Evolutionary conservation across 2,113 vertebrate genomes (phyloP), one percentile per base, ranked within the genome.

Genomic region (Corapipo altera): DNA sequence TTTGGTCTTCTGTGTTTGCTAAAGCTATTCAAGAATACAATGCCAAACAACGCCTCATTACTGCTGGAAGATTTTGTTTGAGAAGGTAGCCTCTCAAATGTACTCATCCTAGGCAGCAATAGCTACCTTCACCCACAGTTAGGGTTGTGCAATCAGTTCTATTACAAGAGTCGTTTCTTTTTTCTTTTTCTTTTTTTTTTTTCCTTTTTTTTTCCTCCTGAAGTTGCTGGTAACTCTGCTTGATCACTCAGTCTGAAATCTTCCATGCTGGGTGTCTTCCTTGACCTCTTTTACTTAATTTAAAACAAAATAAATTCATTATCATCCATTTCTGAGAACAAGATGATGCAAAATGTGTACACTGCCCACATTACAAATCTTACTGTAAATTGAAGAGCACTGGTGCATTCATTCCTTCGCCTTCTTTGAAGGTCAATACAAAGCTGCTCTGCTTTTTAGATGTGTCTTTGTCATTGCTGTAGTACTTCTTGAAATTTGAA

Each of bases 361-460:
- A n/a, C 54, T 90, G 37, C 85, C 74, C 75, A 79, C 72, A n/a
- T 54, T 26, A 93, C 78, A 69, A 78, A 76, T 61, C 49, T 69
- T 37, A 27, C 33, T 55, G 49, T 91, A 74, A 67, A 3, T 23
- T 46, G 61, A 57, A 58, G 88, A 33, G 1, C 1, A 5, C 44
- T 41, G 28, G 18, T 89, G 37, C 39, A 3, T 75, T 91, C 24
- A 28, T 19, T 72, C 28, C 44, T 61, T 82, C 0, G 0, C 48
- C 15, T 75, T 78, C 26, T 64, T 83, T 81, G 71, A 58, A 95
- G 66, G 58, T 75, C 82, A 62, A 2, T 39, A 64, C n/a, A 55
- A 78, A 89, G 57, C 70, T 94, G 51, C 35, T 58, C 73, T 75
- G 43, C 72, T 87, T 89, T 93, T 95, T 49, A 72, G 35, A 82